Percentiles rank a stretch among this genome's conserved stretches.
phyloP scores from a whole-genome alignment of 92 coral and sea anemone species.

The Siderastrea siderea region DNA sequence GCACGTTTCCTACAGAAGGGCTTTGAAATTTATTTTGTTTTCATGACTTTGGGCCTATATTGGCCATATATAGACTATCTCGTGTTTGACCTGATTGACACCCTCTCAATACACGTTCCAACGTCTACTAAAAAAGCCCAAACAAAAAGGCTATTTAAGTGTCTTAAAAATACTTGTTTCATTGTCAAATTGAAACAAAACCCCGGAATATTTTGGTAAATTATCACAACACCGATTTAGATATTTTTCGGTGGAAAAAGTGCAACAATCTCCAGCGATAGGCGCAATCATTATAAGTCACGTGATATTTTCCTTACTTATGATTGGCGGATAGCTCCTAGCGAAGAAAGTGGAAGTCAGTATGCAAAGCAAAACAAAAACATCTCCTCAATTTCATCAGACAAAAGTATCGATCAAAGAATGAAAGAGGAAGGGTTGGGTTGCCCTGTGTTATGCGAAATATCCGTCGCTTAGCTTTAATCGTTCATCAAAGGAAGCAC shows the following conservation, averaged over 20 bases:
- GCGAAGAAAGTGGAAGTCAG: not conserved
- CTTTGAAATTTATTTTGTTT: not conserved
- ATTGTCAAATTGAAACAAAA: not conserved
- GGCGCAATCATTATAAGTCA: not conserved
- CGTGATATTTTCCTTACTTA: slow-evolving; percentile 19
- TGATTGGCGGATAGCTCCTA: slow-evolving; percentile 11
- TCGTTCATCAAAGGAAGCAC: not conserved
- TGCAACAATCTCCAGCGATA: not conserved
- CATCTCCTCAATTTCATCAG: not conserved
- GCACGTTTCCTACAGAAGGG: not conserved
- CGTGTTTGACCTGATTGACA: not conserved
- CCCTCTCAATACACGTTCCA: not conserved
- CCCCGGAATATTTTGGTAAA: not conserved
- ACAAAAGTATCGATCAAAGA: not conserved
- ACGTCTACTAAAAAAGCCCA: not conserved
- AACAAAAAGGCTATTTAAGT: not conserved
- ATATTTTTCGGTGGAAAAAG: not conserved
- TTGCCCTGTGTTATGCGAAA: not conserved
- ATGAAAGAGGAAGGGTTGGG: not conserved
- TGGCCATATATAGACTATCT: not conserved
- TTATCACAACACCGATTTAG: not conserved
- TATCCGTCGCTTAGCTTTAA: not conserved
- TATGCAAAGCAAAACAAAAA: slow-evolving; percentile 13
- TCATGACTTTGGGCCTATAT: slow-evolving; percentile 4
- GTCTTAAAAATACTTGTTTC: not conserved